Percentiles rank a stretch among this genome's conserved stretches.
Evolutionary conservation across 35 echinoderm and acorn worm species (phyloP).

Genomic region (Eucidaris tribuloides): DNA sequence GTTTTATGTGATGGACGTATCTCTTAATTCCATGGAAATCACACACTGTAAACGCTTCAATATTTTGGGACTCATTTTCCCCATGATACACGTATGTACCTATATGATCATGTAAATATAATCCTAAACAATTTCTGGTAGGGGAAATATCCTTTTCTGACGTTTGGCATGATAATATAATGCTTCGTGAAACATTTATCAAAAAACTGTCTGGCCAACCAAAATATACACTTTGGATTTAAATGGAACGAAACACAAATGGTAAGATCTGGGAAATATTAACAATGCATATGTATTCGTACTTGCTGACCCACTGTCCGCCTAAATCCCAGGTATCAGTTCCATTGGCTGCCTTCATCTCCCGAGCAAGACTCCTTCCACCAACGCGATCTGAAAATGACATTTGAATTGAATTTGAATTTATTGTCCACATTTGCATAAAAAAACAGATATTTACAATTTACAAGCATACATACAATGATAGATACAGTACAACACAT

Average conservation of each 20-base stretch:
- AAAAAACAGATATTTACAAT: too few relatives aligned
- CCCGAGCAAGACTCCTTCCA: constrained; percentile 59
- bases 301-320: constrained; percentile 91
- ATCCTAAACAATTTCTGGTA: background rate
- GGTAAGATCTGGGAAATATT: background rate
- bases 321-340: constrained; percentile 79
- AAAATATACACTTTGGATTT: background rate
- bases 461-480: too few relatives aligned
- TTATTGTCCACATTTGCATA: too few relatives aligned
- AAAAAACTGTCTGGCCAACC: too few relatives aligned
- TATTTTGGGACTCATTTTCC: too few relatives aligned
- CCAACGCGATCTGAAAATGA: constrained; percentile 68
- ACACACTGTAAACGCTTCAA: too few relatives aligned
- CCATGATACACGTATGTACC: too few relatives aligned
- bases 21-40: too few relatives aligned
- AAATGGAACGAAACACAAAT: background rate
- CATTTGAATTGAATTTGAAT: too few relatives aligned
- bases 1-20: too few relatives aligned
- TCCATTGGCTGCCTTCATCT: constrained; percentile 62
- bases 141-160: background rate
- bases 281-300: background rate
- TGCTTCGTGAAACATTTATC: background rate
- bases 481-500: too few relatives aligned
- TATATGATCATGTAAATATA: background rate
- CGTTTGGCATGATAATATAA: background rate